Evolutionary conservation across 2,797 vertebrate species (phyloP).

Genomic region (Rhinichthys osculus): DNA sequence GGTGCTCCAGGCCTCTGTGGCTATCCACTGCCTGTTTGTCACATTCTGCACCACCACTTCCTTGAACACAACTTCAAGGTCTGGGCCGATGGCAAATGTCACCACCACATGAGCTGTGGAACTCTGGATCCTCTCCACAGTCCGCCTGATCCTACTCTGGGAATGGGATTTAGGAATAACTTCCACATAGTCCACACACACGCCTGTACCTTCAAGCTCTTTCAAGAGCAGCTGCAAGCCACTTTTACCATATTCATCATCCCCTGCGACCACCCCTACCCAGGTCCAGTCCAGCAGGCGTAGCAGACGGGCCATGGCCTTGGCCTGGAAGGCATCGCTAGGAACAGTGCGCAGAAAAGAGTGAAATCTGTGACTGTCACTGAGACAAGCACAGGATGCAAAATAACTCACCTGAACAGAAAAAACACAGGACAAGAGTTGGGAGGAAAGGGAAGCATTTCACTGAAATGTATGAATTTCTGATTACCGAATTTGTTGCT

Average conservation of each 20-base stretch:
- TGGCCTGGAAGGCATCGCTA: slow-evolving; percentile 67
- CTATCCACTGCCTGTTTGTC: slow-evolving; percentile 70
- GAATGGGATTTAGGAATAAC: slow-evolving; percentile 65
- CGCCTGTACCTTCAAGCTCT: slow-evolving; percentile 61
- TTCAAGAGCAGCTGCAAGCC: slow-evolving; percentile 65
- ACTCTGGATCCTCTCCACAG: slow-evolving; percentile 63
- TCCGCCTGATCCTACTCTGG: slow-evolving; percentile 54
- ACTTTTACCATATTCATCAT: slow-evolving; percentile 69
- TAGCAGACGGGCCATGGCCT: slow-evolving; percentile 63
- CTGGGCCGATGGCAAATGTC: slow-evolving; percentile 64
- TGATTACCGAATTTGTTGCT: background rate
- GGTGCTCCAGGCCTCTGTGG: slow-evolving; percentile 68
- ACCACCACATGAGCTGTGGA: slow-evolving; percentile 66
- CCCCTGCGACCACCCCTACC: slow-evolving; percentile 66
- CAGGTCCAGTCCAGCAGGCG: slow-evolving; percentile 65
- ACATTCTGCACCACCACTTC: slow-evolving; percentile 66
- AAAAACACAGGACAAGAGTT: slow-evolving; percentile 6
- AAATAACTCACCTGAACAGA: slow-evolving; percentile 67
- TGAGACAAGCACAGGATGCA: slow-evolving; percentile 70
- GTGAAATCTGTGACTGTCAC: slow-evolving; percentile 61
- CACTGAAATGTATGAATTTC: background rate
- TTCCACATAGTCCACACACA: slow-evolving; percentile 66
- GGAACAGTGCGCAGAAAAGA: slow-evolving; percentile 66
- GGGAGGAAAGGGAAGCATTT: background rate
- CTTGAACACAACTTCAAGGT: slow-evolving; percentile 62